Conservation (phyloP, 1,140 invertebrate genomes). For the Leptinotarsa undecemlineata region DNA sequence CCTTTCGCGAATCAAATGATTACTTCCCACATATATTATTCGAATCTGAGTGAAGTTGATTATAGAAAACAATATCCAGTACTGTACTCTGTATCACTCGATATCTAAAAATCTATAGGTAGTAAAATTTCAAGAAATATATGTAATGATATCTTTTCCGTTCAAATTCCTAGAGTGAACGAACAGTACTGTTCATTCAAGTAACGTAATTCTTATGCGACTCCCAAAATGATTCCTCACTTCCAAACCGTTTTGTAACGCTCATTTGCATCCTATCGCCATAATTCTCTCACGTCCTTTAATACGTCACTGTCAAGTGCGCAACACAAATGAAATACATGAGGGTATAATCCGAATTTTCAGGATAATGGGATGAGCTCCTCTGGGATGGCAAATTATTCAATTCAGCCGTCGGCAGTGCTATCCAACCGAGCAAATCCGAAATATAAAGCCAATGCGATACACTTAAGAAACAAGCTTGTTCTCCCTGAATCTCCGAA, state of each 20-base stretch:
- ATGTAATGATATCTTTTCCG: no score
- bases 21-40: no score
- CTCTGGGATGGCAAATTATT: neutral
- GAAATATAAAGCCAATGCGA: neutral
- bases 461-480: neutral
- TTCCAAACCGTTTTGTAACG: neutral
- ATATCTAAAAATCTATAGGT: no score
- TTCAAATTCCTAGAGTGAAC: no score
- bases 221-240: neutral
- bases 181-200: no score
- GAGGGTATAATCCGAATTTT: conserved; percentile 2
- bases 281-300: neutral
- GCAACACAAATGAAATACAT: neutral
- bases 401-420: neutral
- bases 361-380: conserved; percentile 5
- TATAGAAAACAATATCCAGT: no score
- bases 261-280: neutral
- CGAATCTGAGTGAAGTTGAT: no score
- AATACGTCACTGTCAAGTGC: neutral
- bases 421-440: neutral
- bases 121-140: no score
- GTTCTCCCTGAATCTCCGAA: neutral
- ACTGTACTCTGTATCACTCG: no score
- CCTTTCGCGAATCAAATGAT: no score
- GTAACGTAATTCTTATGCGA: neutral